These are phyloP conservation scores for Chlamydotis undulata DNA, from an alignment of 2,113 vertebrate species.

Conservation along the genomic window DNA sequence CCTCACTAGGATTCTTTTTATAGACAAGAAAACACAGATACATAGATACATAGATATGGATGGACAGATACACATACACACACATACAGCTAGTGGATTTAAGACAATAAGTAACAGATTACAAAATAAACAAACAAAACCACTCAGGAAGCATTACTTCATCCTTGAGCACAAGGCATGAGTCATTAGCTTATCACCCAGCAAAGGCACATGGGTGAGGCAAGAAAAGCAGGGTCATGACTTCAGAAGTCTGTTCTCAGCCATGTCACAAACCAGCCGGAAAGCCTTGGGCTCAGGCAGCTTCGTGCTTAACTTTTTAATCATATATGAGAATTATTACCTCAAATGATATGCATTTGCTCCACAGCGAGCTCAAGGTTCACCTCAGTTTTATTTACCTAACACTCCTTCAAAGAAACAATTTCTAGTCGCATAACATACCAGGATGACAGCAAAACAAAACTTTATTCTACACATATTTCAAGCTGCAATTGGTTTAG, in stretches of 20 bases:
- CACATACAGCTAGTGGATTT: background rate
- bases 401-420: background rate
- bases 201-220: background rate
- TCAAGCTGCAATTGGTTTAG: background rate
- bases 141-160: conserved; percentile 42
- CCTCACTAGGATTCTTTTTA: background rate
- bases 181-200: conserved; percentile 8
- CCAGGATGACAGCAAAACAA: background rate
- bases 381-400: background rate
- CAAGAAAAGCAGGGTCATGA: background rate
- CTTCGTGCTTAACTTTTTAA: background rate
- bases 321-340: background rate
- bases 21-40: background rate
- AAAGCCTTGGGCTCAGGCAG: background rate
- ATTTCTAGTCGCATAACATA: background rate
- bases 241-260: background rate
- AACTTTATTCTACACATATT: background rate
- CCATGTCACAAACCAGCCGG: background rate
- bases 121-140: background rate
- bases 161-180: background rate
- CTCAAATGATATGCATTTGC: background rate
- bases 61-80: accelerated
- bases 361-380: background rate
- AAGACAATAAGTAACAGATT: background rate
- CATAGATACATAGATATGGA: background rate